A percentile compares a stretch with the other conserved stretches of the same genome.
phyloP scores from a whole-genome alignment of 2,888 invertebrate genomes.

The Chironomus tentans region DNA sequence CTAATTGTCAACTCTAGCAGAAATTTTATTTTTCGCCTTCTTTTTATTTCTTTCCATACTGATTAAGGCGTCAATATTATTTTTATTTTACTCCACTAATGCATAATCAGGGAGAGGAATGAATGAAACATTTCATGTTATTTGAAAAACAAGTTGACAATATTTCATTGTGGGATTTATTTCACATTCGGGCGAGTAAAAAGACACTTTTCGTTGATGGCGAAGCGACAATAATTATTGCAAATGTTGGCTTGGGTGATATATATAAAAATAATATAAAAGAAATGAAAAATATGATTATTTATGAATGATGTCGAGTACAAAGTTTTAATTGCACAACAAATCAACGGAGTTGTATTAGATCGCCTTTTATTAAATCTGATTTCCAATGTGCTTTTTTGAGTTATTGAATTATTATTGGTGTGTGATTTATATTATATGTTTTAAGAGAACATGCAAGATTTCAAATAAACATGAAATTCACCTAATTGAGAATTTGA shows the following conservation, averaged over 20 bases:
- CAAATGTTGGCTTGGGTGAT: not conserved
- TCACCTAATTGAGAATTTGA: no score
- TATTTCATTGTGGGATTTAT: constrained; percentile 15
- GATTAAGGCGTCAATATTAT: constrained; percentile 17
- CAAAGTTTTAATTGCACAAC: no score
- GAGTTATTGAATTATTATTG: no score
- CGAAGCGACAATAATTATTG: not conserved
- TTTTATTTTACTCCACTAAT: not conserved
- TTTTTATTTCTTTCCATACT: constrained; percentile 2
- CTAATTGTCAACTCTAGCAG: constrained; percentile 3
- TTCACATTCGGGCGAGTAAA: not conserved
- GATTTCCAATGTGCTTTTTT: no score
- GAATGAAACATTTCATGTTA: constrained; percentile 8
- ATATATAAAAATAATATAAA: not conserved
- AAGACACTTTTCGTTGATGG: not conserved
- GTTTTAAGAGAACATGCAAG: no score
- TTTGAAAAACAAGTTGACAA: constrained; percentile 24
- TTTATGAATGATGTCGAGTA: not conserved
- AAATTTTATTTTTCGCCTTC: not conserved
- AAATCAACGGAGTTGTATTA: no score
- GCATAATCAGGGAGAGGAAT: constrained; percentile 2
- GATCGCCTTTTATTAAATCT: no score
- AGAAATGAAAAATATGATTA: not conserved
- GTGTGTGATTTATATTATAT: no score
- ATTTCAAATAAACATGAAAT: no score